Base-by-base conservation (phyloP, 64 coral and sea anemone species). In the Dendrophyllia cribrosa region DNA sequence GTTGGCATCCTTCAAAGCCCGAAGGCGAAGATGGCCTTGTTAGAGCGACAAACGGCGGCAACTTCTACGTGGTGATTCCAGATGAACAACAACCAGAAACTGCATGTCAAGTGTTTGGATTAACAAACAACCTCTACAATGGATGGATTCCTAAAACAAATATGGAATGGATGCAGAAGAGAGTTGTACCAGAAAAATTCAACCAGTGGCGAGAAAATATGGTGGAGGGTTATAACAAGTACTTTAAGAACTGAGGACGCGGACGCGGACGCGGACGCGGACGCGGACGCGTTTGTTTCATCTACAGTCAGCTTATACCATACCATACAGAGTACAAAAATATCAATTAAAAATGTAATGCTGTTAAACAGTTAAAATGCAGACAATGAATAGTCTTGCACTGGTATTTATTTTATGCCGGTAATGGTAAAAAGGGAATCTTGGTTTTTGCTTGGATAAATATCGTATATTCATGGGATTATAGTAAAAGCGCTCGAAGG, bases 111-210 rank as follows among this genome's bases (percentile, higher is more conserved):
- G 16, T 93, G 74, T 93, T 87, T 58, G 91, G 91, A 26, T 79
- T 93, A 68, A 78, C 91, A 43, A 93, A 84, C 74, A 93, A 93
- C 49, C 82, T 87, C 48, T 87, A 79, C 44, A 68, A 86, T 10
- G 91, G 91, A 52, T 93, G 83, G 83, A 65, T 93, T 19, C 77
- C 91, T 23, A 56, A 66, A 5, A 43, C 10, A 34, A 26, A 80
- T 16, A 77, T 55, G 75, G 75, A 77, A 52, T 77, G 75, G 75
- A 22, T 77, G 50, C 75, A 77, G 51, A 77, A 13, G 50, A 56
- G 75, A 55, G 50, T 77, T 77, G 75, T 77, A 9, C 75, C 75
- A 3, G 17, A 52, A 55, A 77, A 77, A 77, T 77, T 77, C 75
- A 77, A 77, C 75, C 48, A 77, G 20, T 77, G 75, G 75, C 47